Evolutionary conservation across 1,140 invertebrate genomes (phyloP).

Genomic region (Belonocnema kinseyi): DNA sequence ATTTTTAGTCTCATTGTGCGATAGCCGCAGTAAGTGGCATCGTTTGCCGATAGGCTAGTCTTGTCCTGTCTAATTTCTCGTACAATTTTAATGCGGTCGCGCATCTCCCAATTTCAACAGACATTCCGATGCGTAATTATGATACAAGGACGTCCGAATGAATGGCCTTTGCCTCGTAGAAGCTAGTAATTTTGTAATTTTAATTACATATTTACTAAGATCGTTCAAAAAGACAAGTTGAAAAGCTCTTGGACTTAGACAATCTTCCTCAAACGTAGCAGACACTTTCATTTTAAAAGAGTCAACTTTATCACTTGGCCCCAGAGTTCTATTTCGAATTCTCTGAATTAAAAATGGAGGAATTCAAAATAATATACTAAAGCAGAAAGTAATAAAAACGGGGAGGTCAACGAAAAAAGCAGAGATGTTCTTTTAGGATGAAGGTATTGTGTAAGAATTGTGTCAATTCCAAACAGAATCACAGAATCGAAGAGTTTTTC

Average conservation of each 20-base stretch:
- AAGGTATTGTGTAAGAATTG: no score
- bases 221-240: background rate
- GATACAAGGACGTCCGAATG: conserved; percentile 64
- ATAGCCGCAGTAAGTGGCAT: conserved; percentile 61
- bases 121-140: conserved; percentile 56
- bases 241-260: background rate
- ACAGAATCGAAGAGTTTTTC: no score
- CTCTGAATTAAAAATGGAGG: no score
- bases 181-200: background rate
- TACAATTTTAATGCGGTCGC: conserved; percentile 59
- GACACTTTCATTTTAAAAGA: no score
- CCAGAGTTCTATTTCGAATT: no score
- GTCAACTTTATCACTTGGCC: no score
- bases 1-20: conserved; percentile 74
- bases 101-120: conserved; percentile 38
- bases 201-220: conserved; percentile 39
- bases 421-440: no score
- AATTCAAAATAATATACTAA: no score
- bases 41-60: conserved; percentile 70
- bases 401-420: no score
- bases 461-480: no score
- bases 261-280: no score
- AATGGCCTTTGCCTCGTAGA: conserved; percentile 59
- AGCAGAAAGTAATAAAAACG: no score
- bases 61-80: conserved; percentile 64